These are phyloP conservation scores for Xestobium rufovillosum DNA, from an alignment of 2,888 invertebrate genomes.

Conservation along the genomic window DNA sequence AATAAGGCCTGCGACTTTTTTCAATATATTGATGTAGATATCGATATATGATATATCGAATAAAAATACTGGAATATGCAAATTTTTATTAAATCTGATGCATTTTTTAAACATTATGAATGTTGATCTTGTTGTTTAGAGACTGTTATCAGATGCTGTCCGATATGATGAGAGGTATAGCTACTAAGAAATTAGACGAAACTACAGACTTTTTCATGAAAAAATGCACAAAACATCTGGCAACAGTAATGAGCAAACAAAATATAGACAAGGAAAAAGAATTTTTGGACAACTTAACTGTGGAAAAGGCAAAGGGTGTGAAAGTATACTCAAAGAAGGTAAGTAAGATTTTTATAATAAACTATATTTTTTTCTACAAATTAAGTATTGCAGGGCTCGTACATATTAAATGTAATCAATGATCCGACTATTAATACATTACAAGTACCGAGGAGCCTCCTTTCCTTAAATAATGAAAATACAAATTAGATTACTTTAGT, in stretches of 20 bases:
- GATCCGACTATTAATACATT: conserved; percentile 14
- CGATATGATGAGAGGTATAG: conserved; percentile 21
- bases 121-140: conserved; percentile 18
- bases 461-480: background rate
- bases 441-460: background rate
- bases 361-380: conserved; percentile 1
- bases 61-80: no score
- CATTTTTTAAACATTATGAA: no score
- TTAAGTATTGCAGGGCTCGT: conserved; percentile 14
- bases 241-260: conserved; percentile 18
- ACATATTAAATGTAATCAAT: conserved; percentile 19
- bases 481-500: no score
- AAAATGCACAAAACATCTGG: conserved; percentile 22
- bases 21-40: no score
- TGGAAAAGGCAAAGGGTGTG: conserved; percentile 11
- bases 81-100: no score
- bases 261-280: conserved; percentile 16
- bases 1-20: no score
- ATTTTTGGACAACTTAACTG: conserved; percentile 16
- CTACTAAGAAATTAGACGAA: conserved; percentile 20
- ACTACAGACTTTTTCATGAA: conserved; percentile 22
- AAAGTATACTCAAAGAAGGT: conserved; percentile 12
- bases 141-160: conserved; percentile 24
- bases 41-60: no score
- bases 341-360: conserved; percentile 8